Conservation (phyloP, 2,113 vertebrate species). For the Archocentrus centrarchus region DNA sequence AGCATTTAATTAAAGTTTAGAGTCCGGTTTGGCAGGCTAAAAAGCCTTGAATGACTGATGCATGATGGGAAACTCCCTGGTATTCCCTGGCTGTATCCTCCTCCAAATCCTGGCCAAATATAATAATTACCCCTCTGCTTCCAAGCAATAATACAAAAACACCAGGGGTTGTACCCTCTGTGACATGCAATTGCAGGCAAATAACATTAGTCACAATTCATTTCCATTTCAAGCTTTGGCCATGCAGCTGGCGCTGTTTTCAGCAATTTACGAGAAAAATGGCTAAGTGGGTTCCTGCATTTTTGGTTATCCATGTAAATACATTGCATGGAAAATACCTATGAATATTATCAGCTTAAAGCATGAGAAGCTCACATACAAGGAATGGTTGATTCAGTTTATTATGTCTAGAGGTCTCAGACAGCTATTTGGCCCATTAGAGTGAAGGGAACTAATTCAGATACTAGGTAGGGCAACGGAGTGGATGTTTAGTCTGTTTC, state of each 20-base stretch:
- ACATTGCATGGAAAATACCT: neutral
- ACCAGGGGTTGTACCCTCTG: conserved; percentile 15
- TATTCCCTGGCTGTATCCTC: conserved; percentile 9
- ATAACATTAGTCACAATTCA: conserved; percentile 28
- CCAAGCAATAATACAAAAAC: conserved; percentile 34
- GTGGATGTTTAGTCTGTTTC: conserved; percentile 31
- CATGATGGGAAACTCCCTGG: conserved; percentile 62
- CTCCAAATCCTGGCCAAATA: conserved; percentile 15
- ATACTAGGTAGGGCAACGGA: conserved; percentile 23
- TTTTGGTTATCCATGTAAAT: neutral
- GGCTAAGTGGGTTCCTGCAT: neutral
- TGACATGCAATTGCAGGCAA: neutral
- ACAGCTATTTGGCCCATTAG: neutral
- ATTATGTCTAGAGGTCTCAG: conserved; percentile 11
- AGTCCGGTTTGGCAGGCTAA: conserved; percentile 24
- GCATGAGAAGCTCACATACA: neutral
- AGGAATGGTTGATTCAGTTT: neutral
- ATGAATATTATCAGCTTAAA: neutral
- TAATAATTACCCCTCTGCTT: conserved; percentile 13
- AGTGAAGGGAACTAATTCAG: conserved; percentile 10
- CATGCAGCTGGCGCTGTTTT: neutral
- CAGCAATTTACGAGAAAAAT: neutral
- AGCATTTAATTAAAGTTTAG: neutral
- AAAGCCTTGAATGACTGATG: conserved; percentile 16
- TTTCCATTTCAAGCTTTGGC: conserved; percentile 4